Evolutionary conservation across 1,140 invertebrate species (phyloP).

Genomic region (Notospermus geniculatus): DNA sequence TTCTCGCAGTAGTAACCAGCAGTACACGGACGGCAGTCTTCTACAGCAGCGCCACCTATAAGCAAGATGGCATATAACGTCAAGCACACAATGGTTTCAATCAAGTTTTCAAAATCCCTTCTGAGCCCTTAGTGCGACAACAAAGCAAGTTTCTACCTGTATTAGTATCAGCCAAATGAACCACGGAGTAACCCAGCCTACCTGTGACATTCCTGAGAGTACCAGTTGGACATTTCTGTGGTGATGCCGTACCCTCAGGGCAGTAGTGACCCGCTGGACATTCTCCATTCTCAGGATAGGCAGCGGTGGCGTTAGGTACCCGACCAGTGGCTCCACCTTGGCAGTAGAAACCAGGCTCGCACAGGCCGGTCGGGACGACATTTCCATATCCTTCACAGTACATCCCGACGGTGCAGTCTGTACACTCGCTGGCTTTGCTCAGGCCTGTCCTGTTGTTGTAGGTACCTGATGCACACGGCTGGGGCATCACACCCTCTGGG

Average conservation of each 20-base stretch:
- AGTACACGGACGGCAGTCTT: constrained; percentile 43
- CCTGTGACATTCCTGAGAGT: constrained; percentile 45
- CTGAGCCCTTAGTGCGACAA: too few relatives aligned
- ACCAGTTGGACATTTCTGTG: constrained; percentile 40
- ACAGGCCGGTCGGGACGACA: constrained; percentile 43
- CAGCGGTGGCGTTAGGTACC: constrained; percentile 29
- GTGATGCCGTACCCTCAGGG: constrained; percentile 36
- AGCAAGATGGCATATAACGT: constrained; percentile 3
- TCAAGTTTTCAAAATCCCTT: too few relatives aligned
- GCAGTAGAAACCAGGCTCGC: constrained; percentile 49
- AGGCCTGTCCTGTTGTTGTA: constrained; percentile 48
- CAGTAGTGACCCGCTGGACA: constrained; percentile 47
- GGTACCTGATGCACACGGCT: constrained; percentile 45
- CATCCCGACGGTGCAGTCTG: constrained; percentile 40
- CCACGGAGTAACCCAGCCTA: constrained; percentile 13
- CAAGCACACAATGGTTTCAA: not conserved
- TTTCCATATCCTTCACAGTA: constrained; percentile 51
- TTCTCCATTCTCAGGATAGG: constrained; percentile 40
- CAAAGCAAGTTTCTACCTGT: not conserved
- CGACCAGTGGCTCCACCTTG: constrained; percentile 37
- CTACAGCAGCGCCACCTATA: constrained; percentile 34
- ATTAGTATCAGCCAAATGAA: not conserved
- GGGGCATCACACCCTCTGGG: constrained; percentile 27
- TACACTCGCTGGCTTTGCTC: constrained; percentile 31
- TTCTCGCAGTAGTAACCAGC: constrained; percentile 46